Base-by-base conservation (phyloP, 2,797 vertebrate genomes). In the Pangasius larnaudii region DNA sequence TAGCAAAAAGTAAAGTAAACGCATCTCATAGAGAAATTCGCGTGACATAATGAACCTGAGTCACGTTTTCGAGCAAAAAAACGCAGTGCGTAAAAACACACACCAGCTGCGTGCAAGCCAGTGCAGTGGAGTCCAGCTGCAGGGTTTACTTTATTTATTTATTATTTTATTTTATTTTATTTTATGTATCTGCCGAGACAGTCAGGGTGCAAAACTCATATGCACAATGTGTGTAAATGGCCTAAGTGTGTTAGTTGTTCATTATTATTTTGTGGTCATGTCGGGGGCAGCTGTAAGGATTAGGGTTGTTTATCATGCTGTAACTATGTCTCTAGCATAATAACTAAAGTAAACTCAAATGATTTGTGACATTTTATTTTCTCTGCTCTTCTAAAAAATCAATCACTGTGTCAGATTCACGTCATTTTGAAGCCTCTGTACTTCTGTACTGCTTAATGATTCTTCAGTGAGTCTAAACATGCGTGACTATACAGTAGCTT, bases 1-100 rank as follows among this genome's bases (percentile, higher is more conserved):
- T 24, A 27, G 3, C 49, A n/a, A 1, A 22, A 5, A 58, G 1
- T 63, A 4, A 27, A 63, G 27, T 46, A 42, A 27, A 24, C 9
- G 7, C 2, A 1, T 10, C 24, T 46, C 14, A 30, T 11, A 1
- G 16, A 19, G 39, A 42, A 14, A 63, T 16, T 0, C 5, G 11
- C 2, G 56, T 18, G 7, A 27, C 61, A 27, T 61, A 14, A 81
- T 4, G 8, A 33, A 16, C n/a, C 27, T 30, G 8, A 19, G 1
- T 83, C 61, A 51, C 4, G 42, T 22, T 30, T 67, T 51, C 16
- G 9, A 5, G 81, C 61, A 22, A 30, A 22, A 53, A 84, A 33
- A 65, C 22, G 27, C 81, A 22, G 61, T 51, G 82, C 82, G 63
- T 84, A 84, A 84, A 69, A 61, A 42, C 33, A 22, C 14, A 4